These are phyloP conservation scores for Ochropleura leucogaster DNA, from an alignment of 2,888 invertebrate genomes.

Conservation along the genomic window DNA sequence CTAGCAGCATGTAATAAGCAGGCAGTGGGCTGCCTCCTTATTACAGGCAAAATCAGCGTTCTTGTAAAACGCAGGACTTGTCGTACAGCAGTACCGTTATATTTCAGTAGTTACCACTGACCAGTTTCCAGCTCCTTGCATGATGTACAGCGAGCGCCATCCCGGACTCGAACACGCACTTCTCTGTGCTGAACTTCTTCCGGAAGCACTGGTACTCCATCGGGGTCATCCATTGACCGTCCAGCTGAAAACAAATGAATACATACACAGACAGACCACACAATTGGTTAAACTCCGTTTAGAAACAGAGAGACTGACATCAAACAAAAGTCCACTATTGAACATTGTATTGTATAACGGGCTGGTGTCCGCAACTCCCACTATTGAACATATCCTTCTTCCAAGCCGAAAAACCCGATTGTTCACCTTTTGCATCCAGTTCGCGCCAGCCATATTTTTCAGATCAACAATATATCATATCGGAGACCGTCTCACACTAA, in stretches of 20 bases:
- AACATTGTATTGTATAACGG: too few species aligned
- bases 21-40: background rate
- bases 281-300: background rate
- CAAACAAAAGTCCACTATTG: background rate
- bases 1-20: too few species aligned
- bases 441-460: too few species aligned
- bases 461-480: too few species aligned
- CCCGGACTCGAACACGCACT: constrained; percentile 26
- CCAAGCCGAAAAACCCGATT: background rate
- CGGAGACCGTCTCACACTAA: too few species aligned
- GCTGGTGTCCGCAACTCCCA: too few species aligned
- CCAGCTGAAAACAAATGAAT: constrained; percentile 6
- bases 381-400: background rate
- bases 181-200: background rate
- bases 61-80: background rate
- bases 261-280: background rate
- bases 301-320: background rate
- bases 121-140: constrained; percentile 19
- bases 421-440: background rate
- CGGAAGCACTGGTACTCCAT: constrained; percentile 21
- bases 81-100: background rate
- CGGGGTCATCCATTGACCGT: constrained; percentile 22
- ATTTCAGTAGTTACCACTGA: background rate
- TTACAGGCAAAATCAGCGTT: background rate
- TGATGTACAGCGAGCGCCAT: constrained; percentile 26